Evolutionary conservation across 92 coral and sea anemone species (phyloP).

Genomic region (Zoanthus sociatus): DNA sequence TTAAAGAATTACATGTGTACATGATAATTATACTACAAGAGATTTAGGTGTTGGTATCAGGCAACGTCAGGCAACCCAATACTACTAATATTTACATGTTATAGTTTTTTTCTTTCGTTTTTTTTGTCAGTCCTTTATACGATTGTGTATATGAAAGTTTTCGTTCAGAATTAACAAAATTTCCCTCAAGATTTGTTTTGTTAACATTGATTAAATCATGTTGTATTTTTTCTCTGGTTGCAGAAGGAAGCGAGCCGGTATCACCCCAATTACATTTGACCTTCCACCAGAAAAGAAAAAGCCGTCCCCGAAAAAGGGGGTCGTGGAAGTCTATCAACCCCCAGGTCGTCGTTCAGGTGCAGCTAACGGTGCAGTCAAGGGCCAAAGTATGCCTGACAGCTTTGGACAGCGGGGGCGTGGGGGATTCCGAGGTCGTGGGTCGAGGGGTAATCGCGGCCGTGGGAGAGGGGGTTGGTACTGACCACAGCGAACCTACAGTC

Average conservation of each 20-base stretch:
- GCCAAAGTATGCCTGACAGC: conserved; percentile 87
- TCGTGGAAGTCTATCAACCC: conserved; percentile 70
- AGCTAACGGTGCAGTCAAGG: conserved; percentile 88
- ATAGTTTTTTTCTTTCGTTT: too few species aligned
- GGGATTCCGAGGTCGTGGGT: conserved; percentile 68
- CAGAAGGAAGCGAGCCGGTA: conserved; percentile 97
- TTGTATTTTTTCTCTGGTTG: conserved; percentile 5
- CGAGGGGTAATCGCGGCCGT: conserved; percentile 68
- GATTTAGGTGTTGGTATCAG: too few species aligned
- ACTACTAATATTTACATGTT: too few species aligned
- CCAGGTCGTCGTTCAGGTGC: conserved; percentile 89
- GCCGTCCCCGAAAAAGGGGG: conserved; percentile 55
- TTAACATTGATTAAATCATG: not conserved
- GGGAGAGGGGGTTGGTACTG: conserved; percentile 46
- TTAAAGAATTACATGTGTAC: too few species aligned
- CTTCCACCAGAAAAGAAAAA: conserved; percentile 87
- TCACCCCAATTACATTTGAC: conserved; percentile 96
- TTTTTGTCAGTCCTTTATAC: too few species aligned
- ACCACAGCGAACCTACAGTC: not conserved
- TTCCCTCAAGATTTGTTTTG: not conserved
- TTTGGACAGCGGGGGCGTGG: conserved; percentile 66
- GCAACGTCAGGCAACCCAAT: too few species aligned
- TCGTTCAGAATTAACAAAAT: too few species aligned
- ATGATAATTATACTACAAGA: too few species aligned
- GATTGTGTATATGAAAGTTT: too few species aligned